These are phyloP conservation scores for Cyaniris semiargus DNA, from an alignment of 2,888 invertebrate genomes.

Conservation along the genomic window DNA sequence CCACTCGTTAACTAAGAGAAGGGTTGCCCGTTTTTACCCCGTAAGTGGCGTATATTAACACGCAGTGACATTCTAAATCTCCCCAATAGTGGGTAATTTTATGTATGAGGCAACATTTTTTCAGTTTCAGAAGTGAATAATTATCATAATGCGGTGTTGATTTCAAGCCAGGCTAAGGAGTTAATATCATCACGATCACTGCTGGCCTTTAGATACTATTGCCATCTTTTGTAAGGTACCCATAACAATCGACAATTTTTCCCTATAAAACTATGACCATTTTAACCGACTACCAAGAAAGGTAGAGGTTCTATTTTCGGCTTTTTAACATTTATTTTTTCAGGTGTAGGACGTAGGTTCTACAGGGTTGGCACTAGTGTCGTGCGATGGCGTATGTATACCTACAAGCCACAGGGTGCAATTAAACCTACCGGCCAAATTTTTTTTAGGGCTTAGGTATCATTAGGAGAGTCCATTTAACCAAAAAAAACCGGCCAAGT, in stretches of 20 bases:
- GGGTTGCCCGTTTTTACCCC: slow-evolving; percentile 41
- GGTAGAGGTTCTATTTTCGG: background rate
- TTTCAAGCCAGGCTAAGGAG: background rate
- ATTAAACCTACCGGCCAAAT: too few species aligned
- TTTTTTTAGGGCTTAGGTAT: too few species aligned
- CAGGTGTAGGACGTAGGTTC: background rate
- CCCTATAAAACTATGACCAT: too few species aligned
- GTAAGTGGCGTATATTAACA: slow-evolving; percentile 29
- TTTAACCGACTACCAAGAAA: too few species aligned
- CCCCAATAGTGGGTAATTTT: slow-evolving; percentile 18
- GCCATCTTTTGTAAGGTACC: too few species aligned
- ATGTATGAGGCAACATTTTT: slow-evolving; percentile 15
- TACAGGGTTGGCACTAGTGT: background rate
- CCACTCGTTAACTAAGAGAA: slow-evolving; percentile 52
- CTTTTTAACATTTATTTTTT: background rate
- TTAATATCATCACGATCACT: too few species aligned
- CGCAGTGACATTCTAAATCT: slow-evolving; percentile 31
- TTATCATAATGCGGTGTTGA: background rate
- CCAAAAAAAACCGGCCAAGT: too few species aligned
- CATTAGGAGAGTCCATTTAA: too few species aligned
- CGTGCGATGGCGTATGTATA: background rate
- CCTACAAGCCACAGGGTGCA: too few species aligned
- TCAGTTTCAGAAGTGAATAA: slow-evolving; percentile 7
- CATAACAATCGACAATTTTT: too few species aligned
- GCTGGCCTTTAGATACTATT: too few species aligned